phyloP scores from a whole-genome alignment of 2,888 invertebrate species.

The Acronicta leporina region DNA sequence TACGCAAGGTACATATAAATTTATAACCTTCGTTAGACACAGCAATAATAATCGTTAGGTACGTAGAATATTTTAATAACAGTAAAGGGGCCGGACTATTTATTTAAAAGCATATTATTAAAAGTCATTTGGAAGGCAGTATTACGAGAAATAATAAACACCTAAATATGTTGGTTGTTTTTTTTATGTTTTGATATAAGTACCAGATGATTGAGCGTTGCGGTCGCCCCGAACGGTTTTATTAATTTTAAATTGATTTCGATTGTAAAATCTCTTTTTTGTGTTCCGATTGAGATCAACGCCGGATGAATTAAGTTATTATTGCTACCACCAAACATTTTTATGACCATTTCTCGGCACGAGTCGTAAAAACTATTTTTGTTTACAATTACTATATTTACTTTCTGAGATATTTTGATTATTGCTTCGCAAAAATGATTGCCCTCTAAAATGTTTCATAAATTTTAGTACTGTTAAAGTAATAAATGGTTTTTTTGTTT shows the following conservation, averaged over 20 bases:
- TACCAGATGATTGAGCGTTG: conserved; percentile 67
- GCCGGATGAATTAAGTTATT: conserved; percentile 67
- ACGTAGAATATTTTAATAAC: conserved; percentile 58
- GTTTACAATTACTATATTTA: conserved; percentile 48
- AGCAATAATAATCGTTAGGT: conserved; percentile 47
- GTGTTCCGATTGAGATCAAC: conserved; percentile 53
- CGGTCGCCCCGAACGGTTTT: conserved; percentile 62
- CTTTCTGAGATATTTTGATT: conserved; percentile 34
- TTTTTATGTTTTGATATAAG: conserved; percentile 63
- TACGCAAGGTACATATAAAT: conserved; percentile 29
- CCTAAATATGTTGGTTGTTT: conserved; percentile 64
- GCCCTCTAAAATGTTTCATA: conserved; percentile 4
- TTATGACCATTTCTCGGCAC: conserved; percentile 46
- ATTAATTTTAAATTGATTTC: conserved; percentile 70
- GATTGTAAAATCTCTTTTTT: conserved; percentile 62
- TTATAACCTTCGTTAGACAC: conserved; percentile 40
- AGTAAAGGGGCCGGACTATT: conserved; percentile 65
- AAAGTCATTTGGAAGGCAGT: conserved; percentile 66
- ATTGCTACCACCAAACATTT: conserved; percentile 55
- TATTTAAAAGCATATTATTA: conserved; percentile 69
- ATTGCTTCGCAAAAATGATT: conserved; percentile 12
- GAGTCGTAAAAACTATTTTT: conserved; percentile 54
- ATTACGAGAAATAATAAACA: conserved; percentile 69
- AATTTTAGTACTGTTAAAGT: conserved; percentile 4
- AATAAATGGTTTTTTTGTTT: neutral